Evolutionary conservation across 2,113 vertebrate species (phyloP), one percentile per base, ranked within the genome.

Genomic region (Tetraodon nigroviridis): DNA sequence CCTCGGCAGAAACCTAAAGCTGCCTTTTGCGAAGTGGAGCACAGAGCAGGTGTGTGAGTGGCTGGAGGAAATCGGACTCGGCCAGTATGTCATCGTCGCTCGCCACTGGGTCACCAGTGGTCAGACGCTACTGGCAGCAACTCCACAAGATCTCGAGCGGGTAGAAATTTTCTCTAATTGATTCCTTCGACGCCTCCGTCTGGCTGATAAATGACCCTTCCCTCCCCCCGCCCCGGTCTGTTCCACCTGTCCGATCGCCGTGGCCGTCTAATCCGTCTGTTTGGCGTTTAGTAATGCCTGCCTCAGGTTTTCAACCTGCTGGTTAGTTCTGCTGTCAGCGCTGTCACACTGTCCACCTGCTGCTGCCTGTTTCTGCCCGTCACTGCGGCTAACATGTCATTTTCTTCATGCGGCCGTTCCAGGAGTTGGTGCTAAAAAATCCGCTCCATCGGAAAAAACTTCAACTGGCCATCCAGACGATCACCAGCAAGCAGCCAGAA

Each of bases 361-460:
- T 16, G 8, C 10, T n/a, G n/a, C 7, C 21, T 55, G 7, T 48
- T 44, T 15, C 7, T 62, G 37, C 62, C 21, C 44, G 2, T 45
- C 15, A 17, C 8, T n/a, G 1, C n/a, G 44, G 15, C 1, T 6
- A 7, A 17, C 1, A 5, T 2, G 16, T 45, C 15, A n/a, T 7
- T 17, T 6, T 7, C 44, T 1, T 16, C 13, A 15, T 45, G 44
- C 14, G 14, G 44, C 44, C 7, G 60, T 54, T 63, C 7, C 83
- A 98, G 97, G 95, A 98, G 71, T 87, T 98, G 69, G 93, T 93
- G 18, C 91, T 98, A 66, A 99, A 98, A 82, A 93, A 98, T 22
- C 93, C 93, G 0, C 90, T 99, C 54, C 97, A 98, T 79, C 93
- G 92, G 83, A 99, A 99, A 85, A 98, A 98, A 79, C 88, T 98